A percentile compares a stretch with the other conserved stretches of the same genome.
Evolutionary conservation across 2,113 vertebrate genomes (phyloP).

Genomic region (Puntigrus tetrazona): DNA sequence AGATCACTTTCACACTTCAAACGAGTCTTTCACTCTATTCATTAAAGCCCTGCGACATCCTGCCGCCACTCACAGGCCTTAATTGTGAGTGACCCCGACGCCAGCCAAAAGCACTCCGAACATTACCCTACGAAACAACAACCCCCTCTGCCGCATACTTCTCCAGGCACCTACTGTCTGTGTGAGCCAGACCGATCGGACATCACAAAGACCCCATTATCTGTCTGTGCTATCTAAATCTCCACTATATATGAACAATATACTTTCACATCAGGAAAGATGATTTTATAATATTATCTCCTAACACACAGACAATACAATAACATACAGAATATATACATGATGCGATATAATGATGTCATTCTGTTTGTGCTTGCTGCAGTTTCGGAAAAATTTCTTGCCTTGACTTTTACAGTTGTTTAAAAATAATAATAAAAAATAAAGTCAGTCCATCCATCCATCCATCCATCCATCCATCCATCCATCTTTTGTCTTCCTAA

Average conservation of each 20-base stretch:
- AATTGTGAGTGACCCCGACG: slow-evolving; percentile 32
- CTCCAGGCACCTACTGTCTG: slow-evolving; percentile 17
- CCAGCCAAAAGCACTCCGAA: slow-evolving; percentile 12
- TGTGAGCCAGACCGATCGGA: neutral
- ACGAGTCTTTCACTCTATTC: slow-evolving; percentile 32
- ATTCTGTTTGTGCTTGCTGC: neutral
- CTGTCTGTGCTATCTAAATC: neutral
- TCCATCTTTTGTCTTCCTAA: neutral
- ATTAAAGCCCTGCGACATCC: slow-evolving; percentile 32
- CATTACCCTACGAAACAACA: slow-evolving; percentile 14
- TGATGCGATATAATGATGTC: neutral
- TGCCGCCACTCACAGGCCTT: slow-evolving; percentile 27
- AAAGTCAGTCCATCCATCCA: too few relatives aligned
- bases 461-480: too few relatives aligned
- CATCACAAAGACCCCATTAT: slow-evolving; percentile 35
- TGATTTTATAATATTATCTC: neutral
- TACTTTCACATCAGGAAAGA: neutral
- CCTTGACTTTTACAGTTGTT: neutral
- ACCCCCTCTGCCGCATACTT: neutral
- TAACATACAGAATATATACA: neutral
- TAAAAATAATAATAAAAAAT: too few relatives aligned
- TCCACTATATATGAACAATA: neutral
- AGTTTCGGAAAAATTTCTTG: neutral
- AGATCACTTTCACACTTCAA: slow-evolving; percentile 48
- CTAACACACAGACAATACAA: neutral